phyloP scores from a whole-genome alignment of 2,113 vertebrate species.

The Fukomys damarensis region DNA sequence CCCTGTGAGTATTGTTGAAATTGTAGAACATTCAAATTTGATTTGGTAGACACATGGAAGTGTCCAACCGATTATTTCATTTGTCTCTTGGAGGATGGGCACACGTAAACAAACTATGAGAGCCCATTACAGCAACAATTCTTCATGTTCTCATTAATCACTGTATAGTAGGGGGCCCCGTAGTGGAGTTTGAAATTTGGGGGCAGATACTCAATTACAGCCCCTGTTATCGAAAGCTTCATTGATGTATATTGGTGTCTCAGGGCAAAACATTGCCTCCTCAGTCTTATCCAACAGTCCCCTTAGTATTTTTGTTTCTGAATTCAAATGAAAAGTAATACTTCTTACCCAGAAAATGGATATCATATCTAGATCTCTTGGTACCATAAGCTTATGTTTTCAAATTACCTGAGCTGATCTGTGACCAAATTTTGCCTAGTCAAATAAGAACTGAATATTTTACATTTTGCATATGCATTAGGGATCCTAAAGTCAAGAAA shows the following conservation, averaged over 20 bases:
- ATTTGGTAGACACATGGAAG: not conserved
- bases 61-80: not conserved
- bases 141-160: not conserved
- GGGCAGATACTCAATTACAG: not conserved
- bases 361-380: not conserved
- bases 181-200: not conserved
- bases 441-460: slow-evolving; percentile 19
- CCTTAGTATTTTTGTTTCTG: not conserved
- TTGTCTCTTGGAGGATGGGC: not conserved
- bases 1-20: slow-evolving; percentile 89
- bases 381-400: not conserved
- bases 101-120: not conserved
- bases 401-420: not conserved
- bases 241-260: not conserved
- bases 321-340: slow-evolving; percentile 2
- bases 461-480: not conserved
- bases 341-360: slow-evolving; percentile 38
- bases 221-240: not conserved
- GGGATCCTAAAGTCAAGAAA: not conserved
- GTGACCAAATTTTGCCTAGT: not conserved
- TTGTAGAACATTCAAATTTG: not conserved
- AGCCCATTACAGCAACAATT: not conserved
- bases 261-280: not conserved
- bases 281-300: not conserved
- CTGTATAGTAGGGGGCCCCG: not conserved